Base-by-base conservation (phyloP, 2,797 vertebrate genomes). In the Sebastiscus tertius region DNA sequence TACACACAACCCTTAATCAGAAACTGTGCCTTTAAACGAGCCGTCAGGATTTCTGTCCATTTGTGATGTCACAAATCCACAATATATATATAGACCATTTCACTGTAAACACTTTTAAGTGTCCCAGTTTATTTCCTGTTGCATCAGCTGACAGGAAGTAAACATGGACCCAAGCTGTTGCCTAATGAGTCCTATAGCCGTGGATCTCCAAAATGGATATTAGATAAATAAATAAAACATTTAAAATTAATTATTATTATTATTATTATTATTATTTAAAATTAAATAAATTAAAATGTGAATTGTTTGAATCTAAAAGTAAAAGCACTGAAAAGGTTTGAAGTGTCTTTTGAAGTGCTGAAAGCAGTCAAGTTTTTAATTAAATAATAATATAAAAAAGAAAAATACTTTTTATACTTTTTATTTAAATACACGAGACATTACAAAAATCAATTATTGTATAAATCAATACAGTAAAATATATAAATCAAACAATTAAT, bases 81-180 rank as follows among this genome's bases (percentile, higher is more conserved):
- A 39, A 0, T 39, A 42, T 42, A 13, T 13, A 42, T 42, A 16
- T 42, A 6, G 6, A 42, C 0, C 2, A 16, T 42, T 42, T 42
- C 39, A 42, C 39, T 42, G 13, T 0, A 0, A 42, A 42, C 39
- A 16, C 14, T 42, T 42, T 16, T 42, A 42, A 16, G 39, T 42
- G 39, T 42, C 39, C 13, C 13, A 42, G 39, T 42, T 42, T 42
- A 42, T 42, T 42, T 42, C 39, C 14, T 2, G 39, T 42, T 42
- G 39, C 39, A 42, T 16, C 39, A 16, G 39, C 39, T 42, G 0
- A 42, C 14, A 16, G 13, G 39, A 42, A 42, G 39, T 42, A 16
- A 42, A 42, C 39, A 42, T 0, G 39, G 39, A 42, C 39, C 39
- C 39, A 42, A 42, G 39, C 39, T 42, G 14, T 16, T 42, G 14